A percentile compares a stretch with the other conserved stretches of the same genome.
Conservation (phyloP, 2,888 invertebrate species). For the Eremobia ochroleuca region DNA sequence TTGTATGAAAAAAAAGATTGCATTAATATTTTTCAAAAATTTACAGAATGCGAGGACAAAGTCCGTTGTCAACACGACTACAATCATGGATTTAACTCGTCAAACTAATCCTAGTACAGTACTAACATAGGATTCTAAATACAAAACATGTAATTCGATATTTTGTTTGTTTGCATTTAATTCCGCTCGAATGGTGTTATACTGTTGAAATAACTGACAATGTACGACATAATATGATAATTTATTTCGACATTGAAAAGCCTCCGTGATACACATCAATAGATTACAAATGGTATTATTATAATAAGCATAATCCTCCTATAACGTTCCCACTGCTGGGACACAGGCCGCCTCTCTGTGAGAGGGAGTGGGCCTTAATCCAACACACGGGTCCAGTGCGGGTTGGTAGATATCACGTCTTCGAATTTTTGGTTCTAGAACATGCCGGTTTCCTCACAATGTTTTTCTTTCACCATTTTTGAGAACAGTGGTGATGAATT, state of each 20-base stretch:
- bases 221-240: not conserved
- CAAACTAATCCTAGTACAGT: not conserved
- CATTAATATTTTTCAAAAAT: not conserved
- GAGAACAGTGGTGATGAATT: no score
- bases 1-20: not conserved
- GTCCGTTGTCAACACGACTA: not conserved
- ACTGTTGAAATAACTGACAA: not conserved
- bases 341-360: no score
- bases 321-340: no score
- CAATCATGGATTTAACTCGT: not conserved
- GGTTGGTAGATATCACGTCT: no score
- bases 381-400: no score
- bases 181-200: not conserved
- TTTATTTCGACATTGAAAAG: not conserved
- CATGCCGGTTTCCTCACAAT: no score
- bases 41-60: not conserved
- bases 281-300: not conserved
- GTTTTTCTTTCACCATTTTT: no score
- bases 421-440: no score
- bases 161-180: not conserved
- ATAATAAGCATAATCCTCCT: no score
- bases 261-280: not conserved
- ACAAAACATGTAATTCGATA: no score
- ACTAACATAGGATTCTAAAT: not conserved
- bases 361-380: no score